phyloP scores from a whole-genome alignment of 2,888 invertebrate genomes.

The Phyllotreta cruciferae region DNA sequence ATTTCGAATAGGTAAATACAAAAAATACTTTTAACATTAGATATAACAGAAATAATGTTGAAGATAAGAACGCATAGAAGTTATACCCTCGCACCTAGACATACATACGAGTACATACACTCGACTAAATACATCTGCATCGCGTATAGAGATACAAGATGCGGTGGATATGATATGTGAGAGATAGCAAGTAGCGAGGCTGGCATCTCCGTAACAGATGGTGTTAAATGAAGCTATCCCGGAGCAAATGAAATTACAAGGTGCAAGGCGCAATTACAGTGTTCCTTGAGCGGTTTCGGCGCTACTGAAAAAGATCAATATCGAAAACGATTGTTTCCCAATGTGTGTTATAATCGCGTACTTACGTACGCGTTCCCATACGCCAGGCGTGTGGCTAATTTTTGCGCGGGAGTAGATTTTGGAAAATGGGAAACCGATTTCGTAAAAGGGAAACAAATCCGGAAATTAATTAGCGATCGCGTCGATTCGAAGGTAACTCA shows the following conservation, averaged over 20 bases:
- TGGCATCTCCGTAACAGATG: slow-evolving; percentile 45
- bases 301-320: slow-evolving; percentile 52
- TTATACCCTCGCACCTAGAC: too few relatives aligned
- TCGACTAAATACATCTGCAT: slow-evolving; percentile 26
- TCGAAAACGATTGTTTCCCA: slow-evolving; percentile 50
- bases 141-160: slow-evolving; percentile 26
- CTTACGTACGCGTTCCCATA: slow-evolving; percentile 1
- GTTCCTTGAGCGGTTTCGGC: slow-evolving; percentile 51
- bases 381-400: slow-evolving; percentile 8
- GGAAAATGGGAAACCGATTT: background rate
- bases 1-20: background rate
- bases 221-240: slow-evolving; percentile 55
- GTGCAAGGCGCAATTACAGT: slow-evolving; percentile 53
- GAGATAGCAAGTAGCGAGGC: slow-evolving; percentile 25
- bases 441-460: background rate
- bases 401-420: background rate
- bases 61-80: too few relatives aligned
- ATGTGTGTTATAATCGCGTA: slow-evolving; percentile 38
- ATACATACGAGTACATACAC: slow-evolving; percentile 11
- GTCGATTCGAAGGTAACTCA: too few relatives aligned
- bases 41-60: too few relatives aligned
- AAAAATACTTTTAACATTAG: too few relatives aligned
- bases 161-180: slow-evolving; percentile 27
- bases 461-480: too few relatives aligned
- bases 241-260: slow-evolving; percentile 55